Evolutionary conservation across 2,113 vertebrate species (phyloP).

Genomic region (Tamias sibiricus): DNA sequence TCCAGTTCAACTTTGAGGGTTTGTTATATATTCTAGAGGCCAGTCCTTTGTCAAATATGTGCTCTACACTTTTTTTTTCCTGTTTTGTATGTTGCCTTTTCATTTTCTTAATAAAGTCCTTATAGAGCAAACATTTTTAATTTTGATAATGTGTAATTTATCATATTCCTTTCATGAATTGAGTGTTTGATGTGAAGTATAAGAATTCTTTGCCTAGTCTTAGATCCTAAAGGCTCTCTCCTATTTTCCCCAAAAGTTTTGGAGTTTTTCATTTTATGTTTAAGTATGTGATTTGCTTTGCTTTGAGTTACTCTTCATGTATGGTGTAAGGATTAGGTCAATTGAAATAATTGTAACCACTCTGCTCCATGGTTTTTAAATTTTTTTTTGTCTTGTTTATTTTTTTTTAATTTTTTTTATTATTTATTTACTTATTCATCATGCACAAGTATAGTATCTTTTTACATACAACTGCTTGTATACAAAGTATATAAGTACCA

Average conservation of each 20-base stretch:
- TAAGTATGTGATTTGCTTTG: neutral
- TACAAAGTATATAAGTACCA: too few relatives aligned
- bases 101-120: neutral
- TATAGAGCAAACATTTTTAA: neutral
- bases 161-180: neutral
- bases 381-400: too few relatives aligned
- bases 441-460: too few relatives aligned
- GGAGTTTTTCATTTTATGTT: neutral
- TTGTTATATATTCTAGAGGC: neutral
- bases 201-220: neutral
- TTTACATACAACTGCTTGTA: too few relatives aligned
- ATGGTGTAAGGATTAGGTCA: neutral
- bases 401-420: too few relatives aligned
- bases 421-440: too few relatives aligned
- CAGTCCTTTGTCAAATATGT: neutral
- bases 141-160: neutral
- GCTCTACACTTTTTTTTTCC: neutral
- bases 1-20: neutral
- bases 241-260: neutral
- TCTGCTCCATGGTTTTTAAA: neutral
- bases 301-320: neutral
- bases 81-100: neutral
- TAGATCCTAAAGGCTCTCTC: neutral
- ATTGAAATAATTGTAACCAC: neutral
- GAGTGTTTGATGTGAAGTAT: neutral